Conservation (phyloP, 1,140 invertebrate species). For the Augochlora pura region DNA sequence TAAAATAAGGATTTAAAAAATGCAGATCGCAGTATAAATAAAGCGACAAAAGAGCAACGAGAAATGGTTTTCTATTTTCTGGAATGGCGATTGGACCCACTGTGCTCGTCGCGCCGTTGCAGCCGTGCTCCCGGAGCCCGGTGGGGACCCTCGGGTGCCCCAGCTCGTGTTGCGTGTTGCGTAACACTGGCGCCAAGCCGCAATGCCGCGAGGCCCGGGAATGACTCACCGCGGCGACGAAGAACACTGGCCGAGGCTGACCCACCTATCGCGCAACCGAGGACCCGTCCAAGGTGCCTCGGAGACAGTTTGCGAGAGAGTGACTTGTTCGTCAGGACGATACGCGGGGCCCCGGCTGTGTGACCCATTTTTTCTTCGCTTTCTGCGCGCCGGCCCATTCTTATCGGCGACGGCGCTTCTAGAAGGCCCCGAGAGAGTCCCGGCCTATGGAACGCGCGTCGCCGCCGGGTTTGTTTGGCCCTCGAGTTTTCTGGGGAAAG, state of each 20-base stretch:
- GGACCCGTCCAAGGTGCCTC: slow-evolving; percentile 72
- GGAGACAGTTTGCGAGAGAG: slow-evolving; percentile 65
- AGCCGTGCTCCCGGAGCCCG: neutral
- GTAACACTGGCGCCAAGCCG: slow-evolving; percentile 76
- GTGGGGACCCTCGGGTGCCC: slow-evolving; percentile 43
- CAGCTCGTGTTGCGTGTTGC: slow-evolving; percentile 72
- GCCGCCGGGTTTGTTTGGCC: neutral
- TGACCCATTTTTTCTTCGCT: slow-evolving; percentile 56
- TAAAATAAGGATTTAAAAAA: too few species aligned
- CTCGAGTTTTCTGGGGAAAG: slow-evolving; percentile 31
- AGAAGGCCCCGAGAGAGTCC: neutral
- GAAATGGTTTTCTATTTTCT: too few species aligned
- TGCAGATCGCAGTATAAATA: too few species aligned
- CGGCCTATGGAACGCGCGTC: too few species aligned
- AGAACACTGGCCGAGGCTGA: slow-evolving; percentile 64
- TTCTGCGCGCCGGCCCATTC: neutral
- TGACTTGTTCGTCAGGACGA: slow-evolving; percentile 59
- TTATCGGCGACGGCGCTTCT: neutral
- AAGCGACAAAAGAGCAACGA: too few species aligned
- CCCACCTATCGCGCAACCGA: slow-evolving; percentile 73
- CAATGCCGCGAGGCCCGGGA: slow-evolving; percentile 68
- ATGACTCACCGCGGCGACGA: slow-evolving; percentile 74
- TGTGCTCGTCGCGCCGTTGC: too few species aligned
- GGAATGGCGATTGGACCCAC: too few species aligned
- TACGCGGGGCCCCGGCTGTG: slow-evolving; percentile 34